These are phyloP conservation scores for Creontiades dilutus DNA, from an alignment of 2,888 invertebrate genomes.

Conservation along the genomic window DNA sequence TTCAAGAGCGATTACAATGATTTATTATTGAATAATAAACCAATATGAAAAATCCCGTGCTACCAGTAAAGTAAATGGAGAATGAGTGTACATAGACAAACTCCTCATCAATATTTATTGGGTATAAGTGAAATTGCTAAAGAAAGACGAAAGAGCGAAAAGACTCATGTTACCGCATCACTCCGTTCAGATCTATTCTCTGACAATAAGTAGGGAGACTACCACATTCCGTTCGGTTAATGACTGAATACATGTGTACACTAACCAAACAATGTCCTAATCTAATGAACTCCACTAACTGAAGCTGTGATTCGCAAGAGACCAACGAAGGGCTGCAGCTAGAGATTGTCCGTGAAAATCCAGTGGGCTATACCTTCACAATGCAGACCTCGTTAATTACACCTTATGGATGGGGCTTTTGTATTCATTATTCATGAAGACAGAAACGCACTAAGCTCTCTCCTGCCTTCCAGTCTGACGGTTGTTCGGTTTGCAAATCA, in stretches of 20 bases:
- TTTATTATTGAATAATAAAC: too few relatives aligned
- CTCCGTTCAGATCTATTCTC: too few relatives aligned
- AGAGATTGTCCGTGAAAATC: conserved; percentile 56
- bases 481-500: conserved; percentile 65
- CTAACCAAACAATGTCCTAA: background rate
- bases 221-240: too few relatives aligned
- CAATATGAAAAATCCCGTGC: too few relatives aligned
- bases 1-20: too few relatives aligned
- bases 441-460: conserved; percentile 65
- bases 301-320: background rate
- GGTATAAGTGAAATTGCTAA: too few relatives aligned
- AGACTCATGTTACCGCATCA: too few relatives aligned
- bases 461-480: conserved; percentile 50
- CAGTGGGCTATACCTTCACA: conserved; percentile 54
- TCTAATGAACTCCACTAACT: background rate
- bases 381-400: conserved; percentile 64
- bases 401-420: conserved; percentile 65
- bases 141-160: too few relatives aligned
- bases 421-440: conserved; percentile 67
- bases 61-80: too few relatives aligned
- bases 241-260: background rate
- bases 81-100: too few relatives aligned
- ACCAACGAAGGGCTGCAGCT: conserved; percentile 35
- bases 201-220: too few relatives aligned
- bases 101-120: too few relatives aligned